These are phyloP conservation scores for Cistogaster globosa DNA, from an alignment of 2,888 invertebrate species.

Conservation along the genomic window DNA sequence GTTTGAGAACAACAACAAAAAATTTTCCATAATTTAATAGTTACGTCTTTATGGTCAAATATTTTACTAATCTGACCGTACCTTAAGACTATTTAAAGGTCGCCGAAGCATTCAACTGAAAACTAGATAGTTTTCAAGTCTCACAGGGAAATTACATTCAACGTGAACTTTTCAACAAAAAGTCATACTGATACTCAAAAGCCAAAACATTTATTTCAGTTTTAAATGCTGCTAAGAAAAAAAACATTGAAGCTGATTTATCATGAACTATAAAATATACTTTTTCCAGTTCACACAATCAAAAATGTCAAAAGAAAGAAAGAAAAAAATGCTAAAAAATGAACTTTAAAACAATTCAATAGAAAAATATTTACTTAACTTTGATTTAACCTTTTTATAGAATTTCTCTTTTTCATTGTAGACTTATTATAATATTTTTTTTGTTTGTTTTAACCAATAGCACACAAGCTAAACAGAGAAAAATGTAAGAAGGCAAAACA, in stretches of 20 bases:
- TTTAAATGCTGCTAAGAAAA: background rate
- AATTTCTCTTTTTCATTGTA: constrained; percentile 20
- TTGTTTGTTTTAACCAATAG: constrained; percentile 3
- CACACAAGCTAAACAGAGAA: background rate
- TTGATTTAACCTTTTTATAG: constrained; percentile 45
- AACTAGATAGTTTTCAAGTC: too few relatives aligned
- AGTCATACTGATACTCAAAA: background rate
- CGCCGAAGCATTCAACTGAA: too few relatives aligned
- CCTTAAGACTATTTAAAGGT: too few relatives aligned
- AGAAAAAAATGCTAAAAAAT: background rate
- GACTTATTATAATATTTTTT: background rate
- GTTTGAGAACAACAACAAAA: too few relatives aligned
- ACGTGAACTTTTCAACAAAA: too few relatives aligned
- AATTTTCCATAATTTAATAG: too few relatives aligned
- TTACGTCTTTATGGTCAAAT: too few relatives aligned
- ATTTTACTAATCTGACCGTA: too few relatives aligned
- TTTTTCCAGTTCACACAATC: background rate
- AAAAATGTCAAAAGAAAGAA: constrained; percentile 13
- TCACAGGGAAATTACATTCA: too few relatives aligned
- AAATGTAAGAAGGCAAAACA: constrained; percentile 15
- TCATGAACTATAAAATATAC: constrained; percentile 12
- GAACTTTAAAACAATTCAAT: constrained; percentile 36
- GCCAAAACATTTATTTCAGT: background rate
- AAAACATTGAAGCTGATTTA: constrained; percentile 21
- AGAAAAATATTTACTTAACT: constrained; percentile 38